Base-by-base conservation (phyloP, 2,797 vertebrate species). In the Epinephelus coioides region DNA sequence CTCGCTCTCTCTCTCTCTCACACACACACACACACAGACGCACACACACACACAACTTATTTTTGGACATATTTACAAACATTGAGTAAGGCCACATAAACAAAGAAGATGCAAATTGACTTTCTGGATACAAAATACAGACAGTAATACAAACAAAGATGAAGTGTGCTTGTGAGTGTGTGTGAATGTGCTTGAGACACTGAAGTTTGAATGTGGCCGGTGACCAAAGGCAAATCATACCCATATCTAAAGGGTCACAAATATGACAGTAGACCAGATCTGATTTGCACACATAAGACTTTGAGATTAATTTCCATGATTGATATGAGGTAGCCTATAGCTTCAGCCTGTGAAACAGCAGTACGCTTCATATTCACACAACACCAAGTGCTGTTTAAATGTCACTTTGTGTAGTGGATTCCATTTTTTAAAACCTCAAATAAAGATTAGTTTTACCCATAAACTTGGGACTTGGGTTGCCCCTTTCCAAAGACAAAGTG, bases 41-140 rank as follows among this genome's bases (percentile, higher is more conserved):
- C 70, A 69, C 19, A 38, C 63, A 54, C 51, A 72, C 1, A 0
- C 0, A 72, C 21, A n/a, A 69, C 71, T 74, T 73, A 81, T 81
- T 82, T 83, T 78, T 69, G 60, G 38, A 70, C 30, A 63, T 78
- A 59, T 86, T 83, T 87, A 83, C 78, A 82, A 88, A 89, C 80
- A 73, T 51, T 44, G 5, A 74, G 9, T 69, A 67, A 69, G 53
- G n/a, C 67, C 54, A 79, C 57, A 87, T 82, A 83, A 79, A 73
- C 51, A 80, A 66, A 78, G 44, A 69, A 54, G 49, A 88, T 72
- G 63, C 67, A 76, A 76, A 89, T 73, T 77, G 51, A 84, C 65
- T 91, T 70, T 87, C 44, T 87, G 87, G 73, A 78, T 71, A 63
- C 27, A 82, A 82, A 89, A 73, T 76, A 76, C 4, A 60, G 78